These are phyloP conservation scores for Pangasius djambal DNA, from an alignment of 2,797 vertebrate genomes.

Conservation along the genomic window DNA sequence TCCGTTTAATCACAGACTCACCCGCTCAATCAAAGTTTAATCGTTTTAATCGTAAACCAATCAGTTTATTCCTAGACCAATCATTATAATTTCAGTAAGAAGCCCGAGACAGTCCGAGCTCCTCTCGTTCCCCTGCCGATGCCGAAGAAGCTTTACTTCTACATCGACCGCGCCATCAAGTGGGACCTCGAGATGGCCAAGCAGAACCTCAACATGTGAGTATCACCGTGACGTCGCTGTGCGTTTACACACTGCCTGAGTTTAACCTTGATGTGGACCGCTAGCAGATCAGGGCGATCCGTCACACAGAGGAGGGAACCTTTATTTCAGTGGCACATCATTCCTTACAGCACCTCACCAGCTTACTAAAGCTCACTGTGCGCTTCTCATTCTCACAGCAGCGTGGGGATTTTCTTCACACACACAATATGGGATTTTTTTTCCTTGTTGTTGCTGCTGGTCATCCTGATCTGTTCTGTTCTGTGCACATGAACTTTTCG, in stretches of 20 bases:
- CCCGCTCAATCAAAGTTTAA: neutral
- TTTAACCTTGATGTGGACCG: neutral
- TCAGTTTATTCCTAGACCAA: neutral
- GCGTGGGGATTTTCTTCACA: no score
- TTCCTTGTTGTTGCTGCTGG: no score
- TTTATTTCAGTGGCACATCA: neutral
- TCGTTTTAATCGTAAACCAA: neutral
- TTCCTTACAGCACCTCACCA: neutral
- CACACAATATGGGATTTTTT: no score
- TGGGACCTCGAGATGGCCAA: constrained; percentile 84
- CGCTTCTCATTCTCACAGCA: neutral
- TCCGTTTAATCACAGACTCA: neutral
- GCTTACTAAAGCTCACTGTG: neutral
- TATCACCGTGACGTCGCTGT: neutral
- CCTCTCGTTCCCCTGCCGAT: constrained; percentile 78
- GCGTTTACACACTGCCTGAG: neutral
- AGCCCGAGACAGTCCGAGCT: constrained; percentile 73
- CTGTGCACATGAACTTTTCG: neutral
- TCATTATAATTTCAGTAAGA: constrained; percentile 64
- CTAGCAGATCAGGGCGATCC: neutral
- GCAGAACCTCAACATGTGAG: constrained; percentile 85
- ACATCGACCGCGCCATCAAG: constrained; percentile 81
- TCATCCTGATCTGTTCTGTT: no score
- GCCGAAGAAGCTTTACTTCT: constrained; percentile 87
- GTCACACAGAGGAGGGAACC: neutral